Evolutionary conservation across 1,140 invertebrate genomes (phyloP), one percentile per base, ranked within the genome.

Genomic region (Dreissena polymorpha): DNA sequence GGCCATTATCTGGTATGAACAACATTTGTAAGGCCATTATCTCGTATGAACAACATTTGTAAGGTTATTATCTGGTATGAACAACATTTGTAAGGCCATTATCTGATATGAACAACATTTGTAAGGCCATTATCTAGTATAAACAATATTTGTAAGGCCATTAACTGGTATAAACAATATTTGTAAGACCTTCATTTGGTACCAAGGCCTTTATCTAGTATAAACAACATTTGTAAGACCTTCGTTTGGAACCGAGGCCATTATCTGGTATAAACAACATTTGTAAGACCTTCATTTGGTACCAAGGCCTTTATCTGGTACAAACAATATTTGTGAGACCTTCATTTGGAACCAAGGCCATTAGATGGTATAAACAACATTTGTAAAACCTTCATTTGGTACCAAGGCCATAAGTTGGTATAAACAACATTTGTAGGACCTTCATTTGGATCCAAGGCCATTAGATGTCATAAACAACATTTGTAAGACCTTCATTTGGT

Each of bases 141-240:
- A 83, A 97, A 98, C 92, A 98, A 99, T 93, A 94, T 98, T 49
- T 96, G 98, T 50, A 10, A 16, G 12, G 12, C 18, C 5, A 49
- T 73, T n/a, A 63, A 5, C 18, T 63, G 23, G 60, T 63, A 63
- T 63, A 10, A 63, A n/a, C 60, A 63, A 23, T 10, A 63, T n/a
- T 39, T 39, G 95, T 96, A 16, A 1, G 27, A 23, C 25, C 10
- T 10, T 67, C 65, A 50, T n/a, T n/a, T 13, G 95, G 95, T 87
- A 97, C 99, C 83, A 99, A 99, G 92, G 97, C 97, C n/a, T 95
- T 99, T 49, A 94, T 99, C 23, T 88, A 91, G 92, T 93, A 86
- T 69, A 76, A 85, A 10, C 49, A 39, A 39, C 39, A 39, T 39
- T 39, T 39, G 3, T 39, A 39, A 39, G 39, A 39, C 39, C 2